These are phyloP conservation scores for Epinephelus lanceolatus DNA, from an alignment of 2,113 vertebrate genomes.

Conservation along the genomic window DNA sequence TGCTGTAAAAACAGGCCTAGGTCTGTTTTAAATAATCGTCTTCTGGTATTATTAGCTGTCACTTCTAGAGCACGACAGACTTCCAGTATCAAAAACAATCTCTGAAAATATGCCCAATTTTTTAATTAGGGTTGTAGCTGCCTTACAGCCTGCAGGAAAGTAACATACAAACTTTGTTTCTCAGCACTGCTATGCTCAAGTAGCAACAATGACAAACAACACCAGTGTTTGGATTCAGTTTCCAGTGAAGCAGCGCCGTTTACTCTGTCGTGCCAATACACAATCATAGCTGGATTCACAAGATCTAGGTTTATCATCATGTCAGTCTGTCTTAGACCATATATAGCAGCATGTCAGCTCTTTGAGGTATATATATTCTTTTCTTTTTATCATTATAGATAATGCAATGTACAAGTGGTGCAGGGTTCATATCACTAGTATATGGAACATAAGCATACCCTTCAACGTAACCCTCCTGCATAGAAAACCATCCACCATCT, in stretches of 20 bases:
- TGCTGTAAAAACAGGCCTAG: background rate
- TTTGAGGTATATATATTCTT: background rate
- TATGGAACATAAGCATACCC: conserved; percentile 3
- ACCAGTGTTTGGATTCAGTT: conserved; percentile 23
- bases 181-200: conserved; percentile 1
- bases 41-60: conserved; percentile 18
- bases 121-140: background rate
- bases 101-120: background rate
- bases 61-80: conserved; percentile 3
- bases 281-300: background rate
- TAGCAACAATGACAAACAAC: conserved; percentile 22
- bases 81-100: background rate
- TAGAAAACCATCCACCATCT: conserved; percentile 28
- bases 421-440: background rate
- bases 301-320: background rate
- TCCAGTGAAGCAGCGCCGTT: conserved; percentile 23
- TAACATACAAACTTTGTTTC: background rate
- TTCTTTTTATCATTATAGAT: conserved; percentile 10
- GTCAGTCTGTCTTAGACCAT: background rate
- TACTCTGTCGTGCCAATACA: background rate
- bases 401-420: background rate
- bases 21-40: conserved; percentile 6
- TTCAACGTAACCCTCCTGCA: background rate
- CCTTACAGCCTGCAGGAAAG: background rate
- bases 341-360: background rate